These are phyloP conservation scores for Serranus cabrilla DNA, from an alignment of 2,797 vertebrate species.

Conservation along the genomic window DNA sequence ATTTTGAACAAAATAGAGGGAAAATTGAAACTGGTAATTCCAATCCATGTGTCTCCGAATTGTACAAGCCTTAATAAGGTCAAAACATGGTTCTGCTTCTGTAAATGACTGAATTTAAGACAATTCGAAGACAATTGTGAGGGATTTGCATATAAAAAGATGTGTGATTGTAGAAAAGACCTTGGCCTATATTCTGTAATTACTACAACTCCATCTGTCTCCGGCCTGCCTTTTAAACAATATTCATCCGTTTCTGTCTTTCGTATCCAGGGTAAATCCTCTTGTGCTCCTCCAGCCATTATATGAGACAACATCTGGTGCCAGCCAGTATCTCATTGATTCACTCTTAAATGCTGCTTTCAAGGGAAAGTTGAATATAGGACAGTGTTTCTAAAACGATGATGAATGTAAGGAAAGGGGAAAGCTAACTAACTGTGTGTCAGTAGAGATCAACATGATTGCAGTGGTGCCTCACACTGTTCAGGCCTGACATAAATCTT, in stretches of 20 bases:
- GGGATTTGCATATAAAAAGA: constrained; percentile 73
- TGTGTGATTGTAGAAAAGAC: constrained; percentile 60
- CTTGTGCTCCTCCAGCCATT: constrained; percentile 47
- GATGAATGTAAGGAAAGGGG: constrained; percentile 10
- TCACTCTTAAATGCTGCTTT: constrained; percentile 48
- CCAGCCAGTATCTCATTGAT: constrained; percentile 27
- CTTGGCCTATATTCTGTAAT: constrained; percentile 75
- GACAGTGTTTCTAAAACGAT: not conserved
- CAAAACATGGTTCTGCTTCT: constrained; percentile 51
- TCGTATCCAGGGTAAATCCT: constrained; percentile 53
- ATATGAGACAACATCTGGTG: constrained; percentile 60
- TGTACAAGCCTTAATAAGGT: constrained; percentile 62
- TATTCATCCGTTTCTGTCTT: constrained; percentile 38
- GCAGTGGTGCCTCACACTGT: constrained; percentile 16
- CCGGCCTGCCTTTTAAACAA: constrained; percentile 59
- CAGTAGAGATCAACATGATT: constrained; percentile 18
- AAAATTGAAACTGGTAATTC: constrained; percentile 61
- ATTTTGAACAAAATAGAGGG: constrained; percentile 33
- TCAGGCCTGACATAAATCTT: too few species aligned
- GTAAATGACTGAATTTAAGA: constrained; percentile 62
- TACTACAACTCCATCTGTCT: constrained; percentile 66
- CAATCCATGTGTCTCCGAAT: constrained; percentile 42
- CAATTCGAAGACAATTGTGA: constrained; percentile 64
- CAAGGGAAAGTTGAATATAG: constrained; percentile 5
- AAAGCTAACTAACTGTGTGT: constrained; percentile 12